These are phyloP conservation scores for Strigamia transsilvanica DNA, from an alignment of 2,888 invertebrate genomes.

Conservation along the genomic window DNA sequence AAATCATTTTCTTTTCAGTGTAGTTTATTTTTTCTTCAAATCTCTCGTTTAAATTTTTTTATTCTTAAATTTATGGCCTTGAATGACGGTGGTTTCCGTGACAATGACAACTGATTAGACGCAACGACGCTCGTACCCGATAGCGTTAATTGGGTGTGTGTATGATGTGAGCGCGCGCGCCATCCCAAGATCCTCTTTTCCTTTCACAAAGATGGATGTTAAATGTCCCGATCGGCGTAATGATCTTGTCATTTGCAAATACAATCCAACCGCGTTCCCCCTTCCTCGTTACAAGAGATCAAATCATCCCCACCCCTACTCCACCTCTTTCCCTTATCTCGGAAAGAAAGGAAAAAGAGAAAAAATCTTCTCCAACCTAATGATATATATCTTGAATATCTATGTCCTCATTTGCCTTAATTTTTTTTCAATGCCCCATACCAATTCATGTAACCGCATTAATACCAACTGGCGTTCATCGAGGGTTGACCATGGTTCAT, in stretches of 20 bases:
- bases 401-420: background rate
- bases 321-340: conserved; percentile 24
- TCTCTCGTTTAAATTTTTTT: background rate
- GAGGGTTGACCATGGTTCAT: conserved; percentile 40
- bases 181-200: conserved; percentile 31
- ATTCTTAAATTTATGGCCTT: background rate
- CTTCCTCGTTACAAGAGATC: conserved; percentile 31
- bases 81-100: background rate
- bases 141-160: conserved; percentile 48
- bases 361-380: background rate
- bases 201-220: conserved; percentile 37
- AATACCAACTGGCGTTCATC: conserved; percentile 26
- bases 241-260: conserved; percentile 50
- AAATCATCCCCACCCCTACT: background rate
- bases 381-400: conserved; percentile 27
- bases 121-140: conserved; percentile 11
- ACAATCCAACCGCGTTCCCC: conserved; percentile 37
- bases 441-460: conserved; percentile 14
- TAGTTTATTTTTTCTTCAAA: background rate
- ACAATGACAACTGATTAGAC: conserved; percentile 16
- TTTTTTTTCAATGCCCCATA: background rate
- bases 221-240: conserved; percentile 37
- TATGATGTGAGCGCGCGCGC: background rate
- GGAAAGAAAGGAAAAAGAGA: background rate
- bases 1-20: background rate